Evolutionary conservation across 2,888 invertebrate species (phyloP).

Genomic region (Dastarcus helophoroides): DNA sequence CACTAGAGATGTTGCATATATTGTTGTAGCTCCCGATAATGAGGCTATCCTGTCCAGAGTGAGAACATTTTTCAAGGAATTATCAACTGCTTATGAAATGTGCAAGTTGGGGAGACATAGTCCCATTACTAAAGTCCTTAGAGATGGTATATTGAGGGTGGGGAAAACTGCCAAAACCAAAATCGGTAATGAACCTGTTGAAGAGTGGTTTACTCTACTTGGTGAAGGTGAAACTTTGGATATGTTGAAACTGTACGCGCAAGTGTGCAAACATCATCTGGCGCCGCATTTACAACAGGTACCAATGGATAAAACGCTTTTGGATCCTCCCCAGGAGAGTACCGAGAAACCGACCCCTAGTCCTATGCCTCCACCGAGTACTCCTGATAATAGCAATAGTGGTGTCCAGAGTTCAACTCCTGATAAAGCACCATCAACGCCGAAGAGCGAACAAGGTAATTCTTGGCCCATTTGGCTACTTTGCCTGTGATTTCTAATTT

Average conservation of each 20-base stretch:
- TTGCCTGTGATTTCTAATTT: slow-evolving; percentile 4
- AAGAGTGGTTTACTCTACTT: slow-evolving; percentile 82
- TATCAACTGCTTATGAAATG: slow-evolving; percentile 89
- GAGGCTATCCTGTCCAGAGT: slow-evolving; percentile 70
- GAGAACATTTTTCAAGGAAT: slow-evolving; percentile 80
- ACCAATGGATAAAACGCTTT: slow-evolving; percentile 59
- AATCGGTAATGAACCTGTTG: slow-evolving; percentile 52
- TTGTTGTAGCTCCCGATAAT: slow-evolving; percentile 89
- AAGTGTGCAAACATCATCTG: slow-evolving; percentile 63
- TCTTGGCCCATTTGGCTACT: slow-evolving; percentile 1
- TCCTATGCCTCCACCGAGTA: slow-evolving; percentile 45
- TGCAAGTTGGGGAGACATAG: slow-evolving; percentile 89
- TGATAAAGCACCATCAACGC: slow-evolving; percentile 44
- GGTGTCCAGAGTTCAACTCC: slow-evolving; percentile 18
- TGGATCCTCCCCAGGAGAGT: slow-evolving; percentile 54
- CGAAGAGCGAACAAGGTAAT: slow-evolving; percentile 39
- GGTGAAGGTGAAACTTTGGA: slow-evolving; percentile 72
- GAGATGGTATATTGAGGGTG: slow-evolving; percentile 81
- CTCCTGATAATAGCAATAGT: slow-evolving; percentile 24
- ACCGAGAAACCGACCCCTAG: slow-evolving; percentile 34
- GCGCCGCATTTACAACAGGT: slow-evolving; percentile 66
- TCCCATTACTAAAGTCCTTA: slow-evolving; percentile 70
- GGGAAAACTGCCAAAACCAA: slow-evolving; percentile 54
- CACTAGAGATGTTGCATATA: slow-evolving; percentile 86
- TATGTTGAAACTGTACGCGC: slow-evolving; percentile 78